A percentile compares a stretch with the other conserved stretches of the same genome.
Conservation (phyloP, 2,888 invertebrate species). For the Lochmaea crataegi region DNA sequence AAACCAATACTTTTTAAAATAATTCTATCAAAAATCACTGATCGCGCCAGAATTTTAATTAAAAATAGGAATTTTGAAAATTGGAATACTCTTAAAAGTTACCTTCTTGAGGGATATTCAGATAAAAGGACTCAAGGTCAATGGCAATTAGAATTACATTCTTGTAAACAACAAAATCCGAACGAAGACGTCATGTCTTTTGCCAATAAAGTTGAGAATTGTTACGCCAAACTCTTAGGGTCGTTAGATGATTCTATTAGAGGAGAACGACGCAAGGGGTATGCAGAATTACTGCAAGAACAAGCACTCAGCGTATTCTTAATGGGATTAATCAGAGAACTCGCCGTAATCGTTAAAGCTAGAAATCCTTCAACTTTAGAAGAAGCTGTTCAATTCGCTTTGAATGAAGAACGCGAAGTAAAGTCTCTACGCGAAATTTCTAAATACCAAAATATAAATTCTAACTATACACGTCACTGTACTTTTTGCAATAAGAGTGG, state of each 20-base stretch:
- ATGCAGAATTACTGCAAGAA: slow-evolving; percentile 28
- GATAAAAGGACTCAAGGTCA: slow-evolving; percentile 52
- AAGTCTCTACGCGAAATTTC: slow-evolving; percentile 32
- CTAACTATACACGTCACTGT: slow-evolving; percentile 11
- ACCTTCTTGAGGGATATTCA: slow-evolving; percentile 36
- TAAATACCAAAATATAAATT: slow-evolving; percentile 28
- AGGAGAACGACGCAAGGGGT: slow-evolving; percentile 20
- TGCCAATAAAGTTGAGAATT: slow-evolving; percentile 3
- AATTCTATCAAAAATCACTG: slow-evolving; percentile 45
- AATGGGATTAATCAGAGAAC: slow-evolving; percentile 25
- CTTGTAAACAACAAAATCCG: slow-evolving; percentile 49
- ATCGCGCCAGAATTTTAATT: slow-evolving; percentile 40
- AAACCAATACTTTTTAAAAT: slow-evolving; percentile 40
- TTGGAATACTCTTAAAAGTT: slow-evolving; percentile 36
- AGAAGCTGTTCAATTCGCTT: slow-evolving; percentile 35
- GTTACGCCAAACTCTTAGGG: slow-evolving; percentile 13
- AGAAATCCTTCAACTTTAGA: slow-evolving; percentile 35
- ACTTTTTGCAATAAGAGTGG: slow-evolving; percentile 18
- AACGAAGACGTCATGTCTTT: slow-evolving; percentile 48
- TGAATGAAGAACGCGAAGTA: slow-evolving; percentile 37
- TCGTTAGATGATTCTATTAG: slow-evolving; percentile 6
- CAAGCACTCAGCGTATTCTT: slow-evolving; percentile 37
- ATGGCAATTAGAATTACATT: slow-evolving; percentile 54
- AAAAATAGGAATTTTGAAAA: slow-evolving; percentile 43
- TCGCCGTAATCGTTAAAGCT: slow-evolving; percentile 14